A percentile compares a stretch with the other conserved stretches of the same genome.
phyloP scores from a whole-genome alignment of 2,797 vertebrate genomes.

The Tragelaphus oryx region DNA sequence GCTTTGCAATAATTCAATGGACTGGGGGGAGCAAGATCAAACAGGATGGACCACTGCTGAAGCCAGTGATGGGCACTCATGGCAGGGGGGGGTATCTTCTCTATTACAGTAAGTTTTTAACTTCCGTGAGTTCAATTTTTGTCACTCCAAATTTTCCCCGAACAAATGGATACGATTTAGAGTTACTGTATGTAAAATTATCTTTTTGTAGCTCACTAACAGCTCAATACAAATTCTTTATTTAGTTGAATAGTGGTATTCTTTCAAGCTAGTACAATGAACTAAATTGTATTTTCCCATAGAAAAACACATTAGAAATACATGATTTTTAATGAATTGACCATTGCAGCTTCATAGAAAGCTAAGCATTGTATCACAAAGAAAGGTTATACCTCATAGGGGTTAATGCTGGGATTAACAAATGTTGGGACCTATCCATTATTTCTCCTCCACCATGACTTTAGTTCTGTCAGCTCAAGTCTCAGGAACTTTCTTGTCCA shows the following conservation, averaged over 20 bases:
- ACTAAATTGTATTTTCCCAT: neutral
- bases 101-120: neutral
- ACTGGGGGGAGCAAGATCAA: neutral
- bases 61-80: neutral
- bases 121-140: neutral
- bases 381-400: neutral
- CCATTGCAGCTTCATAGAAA: neutral
- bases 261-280: neutral
- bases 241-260: neutral
- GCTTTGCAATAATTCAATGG: neutral
- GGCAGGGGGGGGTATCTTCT: neutral
- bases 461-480: neutral
- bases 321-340: neutral
- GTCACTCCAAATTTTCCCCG: neutral
- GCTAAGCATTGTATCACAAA: neutral
- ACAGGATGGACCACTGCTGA: neutral
- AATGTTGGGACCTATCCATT: neutral
- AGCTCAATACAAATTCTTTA: neutral
- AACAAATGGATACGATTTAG: neutral
- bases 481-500: neutral
- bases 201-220: neutral
- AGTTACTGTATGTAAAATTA: neutral
- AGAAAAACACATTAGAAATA: neutral
- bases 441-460: neutral
- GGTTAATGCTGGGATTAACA: neutral